Evolutionary conservation across 2,888 invertebrate genomes (phyloP).

Genomic region (Epicampocera succincta): DNA sequence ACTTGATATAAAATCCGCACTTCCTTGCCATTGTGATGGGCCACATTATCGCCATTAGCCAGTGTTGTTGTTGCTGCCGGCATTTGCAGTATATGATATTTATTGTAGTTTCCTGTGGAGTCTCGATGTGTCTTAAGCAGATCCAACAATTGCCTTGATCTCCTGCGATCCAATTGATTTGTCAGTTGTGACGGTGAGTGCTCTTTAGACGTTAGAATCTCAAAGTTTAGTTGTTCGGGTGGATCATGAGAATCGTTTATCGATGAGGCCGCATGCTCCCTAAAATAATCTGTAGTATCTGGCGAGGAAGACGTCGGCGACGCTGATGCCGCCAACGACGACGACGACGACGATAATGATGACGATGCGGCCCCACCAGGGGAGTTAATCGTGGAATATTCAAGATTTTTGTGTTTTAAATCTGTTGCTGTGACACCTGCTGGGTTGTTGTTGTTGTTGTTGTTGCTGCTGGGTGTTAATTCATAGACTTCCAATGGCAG

Average conservation of each 20-base stretch:
- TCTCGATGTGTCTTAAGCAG: conserved; percentile 74
- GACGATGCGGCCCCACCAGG: conserved; percentile 50
- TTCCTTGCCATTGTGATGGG: conserved; percentile 73
- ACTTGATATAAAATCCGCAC: conserved; percentile 86
- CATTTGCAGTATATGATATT: conserved; percentile 43
- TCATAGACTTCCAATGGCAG: conserved; percentile 81
- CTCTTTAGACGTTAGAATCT: conserved; percentile 46
- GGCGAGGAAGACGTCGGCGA: no score
- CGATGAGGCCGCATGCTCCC: conserved; percentile 21
- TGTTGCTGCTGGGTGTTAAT: conserved; percentile 74
- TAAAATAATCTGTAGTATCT: conserved; percentile 38
- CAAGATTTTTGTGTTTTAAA: conserved; percentile 75
- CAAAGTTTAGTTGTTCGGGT: conserved; percentile 46
- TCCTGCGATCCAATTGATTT: conserved; percentile 76
- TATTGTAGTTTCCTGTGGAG: conserved; percentile 58
- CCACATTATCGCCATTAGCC: conserved; percentile 5
- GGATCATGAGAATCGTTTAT: neutral
- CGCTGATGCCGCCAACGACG: neutral
- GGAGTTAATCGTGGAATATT: conserved; percentile 76
- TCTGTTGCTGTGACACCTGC: conserved; percentile 56
- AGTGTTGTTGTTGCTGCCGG: conserved; percentile 7
- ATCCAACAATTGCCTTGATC: conserved; percentile 83
- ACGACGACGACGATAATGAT: neutral
- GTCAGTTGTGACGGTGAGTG: conserved; percentile 17
- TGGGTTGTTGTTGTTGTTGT: conserved; percentile 44